Evolutionary conservation across 2,888 invertebrate species (phyloP), one percentile per base, ranked within the genome.

Genomic region (Orgyia antiqua): DNA sequence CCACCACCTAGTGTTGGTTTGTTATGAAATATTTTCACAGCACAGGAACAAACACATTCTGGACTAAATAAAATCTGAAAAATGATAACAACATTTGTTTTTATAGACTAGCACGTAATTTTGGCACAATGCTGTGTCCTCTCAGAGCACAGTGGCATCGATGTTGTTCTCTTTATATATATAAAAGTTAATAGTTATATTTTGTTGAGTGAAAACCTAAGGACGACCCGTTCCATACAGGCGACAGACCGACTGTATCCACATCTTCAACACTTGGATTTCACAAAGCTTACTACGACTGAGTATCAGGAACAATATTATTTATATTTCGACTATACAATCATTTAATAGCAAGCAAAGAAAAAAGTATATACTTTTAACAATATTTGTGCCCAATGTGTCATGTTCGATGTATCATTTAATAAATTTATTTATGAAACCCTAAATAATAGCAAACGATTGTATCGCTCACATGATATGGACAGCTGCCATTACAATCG

Each of bases 1-100:
- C 57, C 52, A 55, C 48, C 54, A 58, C 58, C 48, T 42, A 68
- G 80, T 82, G 83, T 84, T 80, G 83, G 79, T 82, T 83, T 82
- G 83, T 76, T 72, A 64, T 61, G 69, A 70, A 70, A 68, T 62
- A 72, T 71, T 73, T 72, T 82, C 84, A 84, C 82, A 84, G 83
- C 83, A 72, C 82, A 78, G 74, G 76, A 80, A 80, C 82, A 82
- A 83, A 86, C 79, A 72, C 75, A 84, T 82, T 82, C 74, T 80
- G 84, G 82, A 82, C 79, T 83, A 77, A 83, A 84, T 86, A 84
- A 86, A 86, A 86, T 86, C 78, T 86, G 84, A 82, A 83, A 69
- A 80, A 80, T 76, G 76, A 83, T 84, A 83, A 86, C 82, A 86
- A 82, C 77, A 74, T 78, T 80, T 74, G 66, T 68, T 79, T 78